Conservation (phyloP, 2,888 invertebrate species). For the Pocota personata region DNA sequence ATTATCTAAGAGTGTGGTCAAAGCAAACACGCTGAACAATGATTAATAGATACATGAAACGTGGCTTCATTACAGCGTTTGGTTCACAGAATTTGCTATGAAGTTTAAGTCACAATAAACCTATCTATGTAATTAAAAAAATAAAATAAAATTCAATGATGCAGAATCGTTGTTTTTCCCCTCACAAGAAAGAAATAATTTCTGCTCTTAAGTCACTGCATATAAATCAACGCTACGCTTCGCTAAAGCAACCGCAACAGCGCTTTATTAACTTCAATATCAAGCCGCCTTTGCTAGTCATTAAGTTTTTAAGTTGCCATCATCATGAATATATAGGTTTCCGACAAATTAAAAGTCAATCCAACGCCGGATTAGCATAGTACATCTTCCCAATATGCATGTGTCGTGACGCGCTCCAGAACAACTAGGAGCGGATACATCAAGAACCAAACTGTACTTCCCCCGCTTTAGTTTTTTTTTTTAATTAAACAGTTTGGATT, state of each 20-base stretch:
- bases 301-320: conserved; percentile 5
- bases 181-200: not conserved
- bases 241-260: conserved; percentile 24
- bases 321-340: conserved; percentile 41
- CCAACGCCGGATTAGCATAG: conserved; percentile 49
- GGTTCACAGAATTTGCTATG: too few relatives aligned
- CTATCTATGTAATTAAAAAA: too few relatives aligned
- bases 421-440: not conserved
- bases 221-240: conserved; percentile 38
- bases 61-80: too few relatives aligned
- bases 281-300: conserved; percentile 7
- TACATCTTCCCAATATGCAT: conserved; percentile 26
- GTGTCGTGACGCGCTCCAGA: conserved; percentile 11
- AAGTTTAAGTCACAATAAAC: too few relatives aligned
- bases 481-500: conserved; percentile 49
- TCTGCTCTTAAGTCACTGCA: not conserved
- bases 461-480: conserved; percentile 15
- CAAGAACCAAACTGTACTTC: not conserved
- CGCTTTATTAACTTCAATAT: conserved; percentile 21
- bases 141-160: not conserved
- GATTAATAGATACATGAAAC: too few relatives aligned
- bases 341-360: conserved; percentile 46
- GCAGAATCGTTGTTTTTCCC: not conserved
- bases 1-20: not conserved
- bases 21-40: not conserved